phyloP scores from a whole-genome alignment of 2,888 invertebrate species.

The Rosalia funebris region DNA sequence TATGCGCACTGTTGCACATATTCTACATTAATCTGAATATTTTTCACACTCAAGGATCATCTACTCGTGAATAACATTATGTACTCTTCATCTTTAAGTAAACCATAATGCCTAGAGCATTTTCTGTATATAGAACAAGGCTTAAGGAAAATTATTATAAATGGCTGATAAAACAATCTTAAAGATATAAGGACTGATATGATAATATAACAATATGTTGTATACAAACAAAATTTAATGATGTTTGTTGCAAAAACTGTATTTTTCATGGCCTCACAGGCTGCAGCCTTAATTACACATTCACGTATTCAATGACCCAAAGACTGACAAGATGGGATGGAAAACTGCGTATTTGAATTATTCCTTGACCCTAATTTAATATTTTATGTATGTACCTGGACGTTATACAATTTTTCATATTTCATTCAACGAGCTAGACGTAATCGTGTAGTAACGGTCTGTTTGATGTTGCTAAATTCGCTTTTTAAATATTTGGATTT shows the following conservation, averaged over 20 bases:
- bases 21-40: too few species aligned
- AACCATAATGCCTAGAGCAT: too few species aligned
- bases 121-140: too few species aligned
- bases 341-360: neutral
- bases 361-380: conserved; percentile 1
- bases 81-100: too few species aligned
- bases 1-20: too few species aligned
- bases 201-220: too few species aligned
- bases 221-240: neutral
- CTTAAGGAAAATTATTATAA: too few species aligned
- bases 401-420: neutral
- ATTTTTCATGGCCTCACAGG: neutral
- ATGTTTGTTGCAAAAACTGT: neutral
- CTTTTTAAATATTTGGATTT: neutral
- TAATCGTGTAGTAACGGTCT: neutral
- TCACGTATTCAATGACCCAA: conserved; percentile 1
- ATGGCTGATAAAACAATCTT: too few species aligned
- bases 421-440: neutral
- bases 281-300: conserved; percentile 2
- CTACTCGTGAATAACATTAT: too few species aligned
- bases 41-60: too few species aligned
- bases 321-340: neutral
- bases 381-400: neutral
- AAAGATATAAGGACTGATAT: too few species aligned
- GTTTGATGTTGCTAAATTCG: neutral